Conservation (phyloP, 2,797 vertebrate genomes). For the Hydrocynus forskahlii region DNA sequence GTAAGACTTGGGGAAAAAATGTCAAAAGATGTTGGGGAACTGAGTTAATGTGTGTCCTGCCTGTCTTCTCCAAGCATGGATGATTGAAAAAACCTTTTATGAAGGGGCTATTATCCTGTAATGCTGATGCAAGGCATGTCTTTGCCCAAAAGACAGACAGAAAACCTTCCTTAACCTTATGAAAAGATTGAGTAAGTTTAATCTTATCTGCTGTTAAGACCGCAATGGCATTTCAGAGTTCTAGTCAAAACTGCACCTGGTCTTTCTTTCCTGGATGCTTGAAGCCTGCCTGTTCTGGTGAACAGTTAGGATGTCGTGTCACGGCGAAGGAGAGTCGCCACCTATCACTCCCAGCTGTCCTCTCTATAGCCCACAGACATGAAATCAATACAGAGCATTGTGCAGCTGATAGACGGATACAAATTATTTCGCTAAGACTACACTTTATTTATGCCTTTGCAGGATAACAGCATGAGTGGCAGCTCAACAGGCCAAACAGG, state of each 20-base stretch:
- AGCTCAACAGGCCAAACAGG: slow-evolving; percentile 28
- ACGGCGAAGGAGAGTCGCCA: slow-evolving; percentile 62
- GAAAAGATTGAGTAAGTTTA: too few relatives aligned
- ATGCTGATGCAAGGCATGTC: neutral
- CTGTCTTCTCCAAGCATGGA: neutral
- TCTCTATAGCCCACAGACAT: slow-evolving; percentile 68
- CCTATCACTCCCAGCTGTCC: slow-evolving; percentile 74
- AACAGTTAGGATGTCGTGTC: slow-evolving; percentile 40
- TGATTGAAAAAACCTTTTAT: neutral
- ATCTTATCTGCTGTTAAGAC: neutral
- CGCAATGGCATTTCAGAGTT: neutral
- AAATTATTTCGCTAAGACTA: slow-evolving; percentile 62
- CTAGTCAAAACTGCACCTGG: neutral
- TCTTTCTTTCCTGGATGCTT: slow-evolving; percentile 20
- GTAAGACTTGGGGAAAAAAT: neutral
- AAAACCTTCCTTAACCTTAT: neutral
- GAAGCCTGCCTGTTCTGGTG: slow-evolving; percentile 30
- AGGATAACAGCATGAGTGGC: slow-evolving; percentile 59
- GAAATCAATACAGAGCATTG: slow-evolving; percentile 80
- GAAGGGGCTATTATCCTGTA: neutral
- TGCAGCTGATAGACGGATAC: slow-evolving; percentile 76
- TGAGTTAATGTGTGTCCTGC: neutral
- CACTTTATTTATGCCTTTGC: slow-evolving; percentile 74
- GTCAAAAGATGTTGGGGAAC: neutral
- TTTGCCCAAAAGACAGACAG: neutral